A percentile compares a stretch with the other conserved stretches of the same genome.
Evolutionary conservation across 2,888 invertebrate genomes (phyloP).

Genomic region (Trissoscelio sp.): DNA sequence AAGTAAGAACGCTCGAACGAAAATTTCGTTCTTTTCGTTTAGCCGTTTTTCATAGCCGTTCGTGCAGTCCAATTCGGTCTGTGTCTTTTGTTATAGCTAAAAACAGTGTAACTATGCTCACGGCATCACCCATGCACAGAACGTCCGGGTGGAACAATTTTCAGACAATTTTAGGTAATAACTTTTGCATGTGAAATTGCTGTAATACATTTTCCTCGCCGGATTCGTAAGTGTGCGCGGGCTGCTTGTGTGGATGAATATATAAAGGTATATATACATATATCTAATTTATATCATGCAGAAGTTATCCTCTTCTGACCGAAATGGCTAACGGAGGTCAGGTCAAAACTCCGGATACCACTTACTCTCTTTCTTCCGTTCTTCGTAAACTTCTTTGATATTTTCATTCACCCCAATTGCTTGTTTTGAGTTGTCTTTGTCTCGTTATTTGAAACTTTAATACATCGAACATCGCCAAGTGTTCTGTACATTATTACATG

Average conservation of each 20-base stretch:
- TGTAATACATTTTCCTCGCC: conserved; percentile 76
- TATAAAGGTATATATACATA: conserved; percentile 48
- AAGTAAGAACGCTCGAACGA: not conserved
- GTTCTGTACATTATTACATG: conserved; percentile 28
- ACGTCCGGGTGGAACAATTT: conserved; percentile 76
- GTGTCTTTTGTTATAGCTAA: conserved; percentile 52
- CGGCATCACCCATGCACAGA: conserved; percentile 56
- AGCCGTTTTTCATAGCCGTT: conserved; percentile 15
- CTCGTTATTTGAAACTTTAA: conserved; percentile 33
- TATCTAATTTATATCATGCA: conserved; percentile 62
- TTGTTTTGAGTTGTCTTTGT: conserved; percentile 30
- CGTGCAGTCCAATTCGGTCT: conserved; percentile 14
- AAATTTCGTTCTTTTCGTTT: conserved; percentile 19
- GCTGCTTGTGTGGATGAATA: conserved; percentile 43
- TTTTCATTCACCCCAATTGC: conserved; percentile 52
- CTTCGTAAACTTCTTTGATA: conserved; percentile 62
- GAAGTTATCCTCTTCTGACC: conserved; percentile 56
- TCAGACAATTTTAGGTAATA: conserved; percentile 81
- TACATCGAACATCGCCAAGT: conserved; percentile 6
- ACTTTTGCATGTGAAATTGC: conserved; percentile 81
- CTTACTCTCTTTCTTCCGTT: conserved; percentile 57
- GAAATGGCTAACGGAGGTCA: conserved; percentile 55
- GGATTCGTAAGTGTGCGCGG: conserved; percentile 58
- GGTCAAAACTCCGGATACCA: conserved; percentile 60
- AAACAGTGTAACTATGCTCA: conserved; percentile 51